Base-by-base conservation (phyloP, 2,888 invertebrate genomes). In the Drosophila maculinotata region DNA sequence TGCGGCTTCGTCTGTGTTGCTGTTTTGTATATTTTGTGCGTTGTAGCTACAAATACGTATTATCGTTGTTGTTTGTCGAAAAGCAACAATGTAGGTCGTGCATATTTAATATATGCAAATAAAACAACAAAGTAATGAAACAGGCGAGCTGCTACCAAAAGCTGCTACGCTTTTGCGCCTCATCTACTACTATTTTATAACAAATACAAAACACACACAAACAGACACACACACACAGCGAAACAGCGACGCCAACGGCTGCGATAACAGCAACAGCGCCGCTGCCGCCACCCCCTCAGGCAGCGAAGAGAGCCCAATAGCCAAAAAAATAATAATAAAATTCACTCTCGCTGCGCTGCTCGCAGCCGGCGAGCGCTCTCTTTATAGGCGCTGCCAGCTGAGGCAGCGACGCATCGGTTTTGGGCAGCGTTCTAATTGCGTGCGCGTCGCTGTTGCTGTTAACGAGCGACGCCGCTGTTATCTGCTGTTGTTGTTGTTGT, bases 51-150 rank as follows among this genome's bases (percentile, higher is more conserved):
- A 52, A 52, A 76, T 74, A 76, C 39, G 33, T 69, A 59, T 65
- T 49, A 76, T 70, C 53, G 66, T 66, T 63, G 52, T 73, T 78
- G 73, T 63, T 68, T 74, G 69, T 54, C 53, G 57, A 67, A 67
- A 72, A 69, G 4, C 20, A 82, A 85, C 82, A 85, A 86, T 82
- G 87, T 83, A 72, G 81, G 81, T 82, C 81, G 81, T 80, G 87
- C 78, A 87, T 86, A 82, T 87, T 83, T 56, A 87, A 67, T 80
- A 81, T 77, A 87, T 84, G 78, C 78, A 82, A 87, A 87, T 84
- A 83, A 74, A 67, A 67, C 44, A 65, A 49, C 41, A 31, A 10
- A 6, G 28, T 54, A 63, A 65, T 59, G 31, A 80, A 77, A 63
- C 66, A 68, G 58, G 53, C 51, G 48, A 58, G 54, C 57, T 52